Conservation (phyloP, 1,140 invertebrate genomes). For the Delia radicum region DNA sequence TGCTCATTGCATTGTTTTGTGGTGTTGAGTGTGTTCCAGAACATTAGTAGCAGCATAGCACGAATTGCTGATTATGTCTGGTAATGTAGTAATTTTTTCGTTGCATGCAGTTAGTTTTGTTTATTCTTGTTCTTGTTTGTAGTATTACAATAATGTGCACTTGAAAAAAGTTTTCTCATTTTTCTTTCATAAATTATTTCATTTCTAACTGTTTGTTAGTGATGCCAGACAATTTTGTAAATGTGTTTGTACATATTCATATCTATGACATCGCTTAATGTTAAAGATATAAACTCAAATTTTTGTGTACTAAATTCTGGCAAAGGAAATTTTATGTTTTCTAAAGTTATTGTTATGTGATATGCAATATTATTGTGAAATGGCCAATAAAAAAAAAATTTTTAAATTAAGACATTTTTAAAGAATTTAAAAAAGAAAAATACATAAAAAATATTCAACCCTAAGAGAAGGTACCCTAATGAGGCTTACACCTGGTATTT, state of each 20-base stretch:
- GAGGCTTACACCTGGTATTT: no score
- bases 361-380: no score
- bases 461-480: no score
- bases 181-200: background rate
- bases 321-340: no score
- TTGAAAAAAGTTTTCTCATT: background rate
- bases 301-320: no score
- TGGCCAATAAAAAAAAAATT: no score
- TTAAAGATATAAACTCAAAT: no score
- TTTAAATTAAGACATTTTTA: no score
- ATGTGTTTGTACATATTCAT: background rate
- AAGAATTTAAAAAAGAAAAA: no score
- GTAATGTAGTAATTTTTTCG: background rate
- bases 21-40: background rate
- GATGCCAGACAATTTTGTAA: background rate
- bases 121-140: background rate
- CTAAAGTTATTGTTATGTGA: no score
- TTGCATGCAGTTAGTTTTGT: no score
- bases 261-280: background rate
- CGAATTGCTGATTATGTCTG: background rate
- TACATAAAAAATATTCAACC: no score
- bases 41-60: background rate
- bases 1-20: background rate
- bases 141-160: background rate
- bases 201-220: background rate